phyloP scores from a whole-genome alignment of 2,113 vertebrate genomes.

The Phrynosoma platyrhinos region DNA sequence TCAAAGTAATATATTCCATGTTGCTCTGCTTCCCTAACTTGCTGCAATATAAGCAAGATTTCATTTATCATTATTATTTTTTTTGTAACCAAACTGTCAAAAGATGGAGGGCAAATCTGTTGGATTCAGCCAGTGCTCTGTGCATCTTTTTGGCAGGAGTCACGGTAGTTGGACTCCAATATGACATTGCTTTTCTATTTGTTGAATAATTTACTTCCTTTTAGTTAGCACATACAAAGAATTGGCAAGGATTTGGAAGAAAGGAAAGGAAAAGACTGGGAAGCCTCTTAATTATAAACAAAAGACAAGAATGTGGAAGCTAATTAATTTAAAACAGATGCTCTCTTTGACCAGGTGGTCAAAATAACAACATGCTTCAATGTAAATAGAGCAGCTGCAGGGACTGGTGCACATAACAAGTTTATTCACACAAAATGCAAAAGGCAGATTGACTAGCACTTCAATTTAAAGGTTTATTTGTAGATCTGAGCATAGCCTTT shows the following conservation, averaged over 20 bases:
- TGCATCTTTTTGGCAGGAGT: conserved; percentile 32
- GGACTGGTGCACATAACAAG: conserved; percentile 7
- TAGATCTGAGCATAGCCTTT: background rate
- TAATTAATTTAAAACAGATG: conserved; percentile 25
- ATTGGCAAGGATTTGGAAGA: background rate
- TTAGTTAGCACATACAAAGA: fast-evolving
- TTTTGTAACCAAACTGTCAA: background rate
- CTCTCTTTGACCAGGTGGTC: background rate
- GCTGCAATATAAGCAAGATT: background rate
- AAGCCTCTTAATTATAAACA: conserved; percentile 29
- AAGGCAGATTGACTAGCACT: background rate
- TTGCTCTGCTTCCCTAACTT: conserved; percentile 1
- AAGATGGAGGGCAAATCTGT: conserved; percentile 9
- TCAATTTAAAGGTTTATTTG: background rate
- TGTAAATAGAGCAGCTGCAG: background rate
- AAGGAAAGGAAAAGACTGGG: background rate
- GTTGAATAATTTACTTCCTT: background rate
- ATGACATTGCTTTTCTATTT: background rate
- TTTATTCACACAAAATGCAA: background rate
- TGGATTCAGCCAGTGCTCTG: conserved; percentile 10
- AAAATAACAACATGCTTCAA: background rate
- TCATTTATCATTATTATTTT: background rate
- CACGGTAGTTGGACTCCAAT: background rate
- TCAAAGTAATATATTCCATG: fast-evolving
- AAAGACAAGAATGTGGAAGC: background rate